These are phyloP conservation scores for Pandion haliaetus DNA, from an alignment of 2,113 vertebrate genomes.

Conservation along the genomic window DNA sequence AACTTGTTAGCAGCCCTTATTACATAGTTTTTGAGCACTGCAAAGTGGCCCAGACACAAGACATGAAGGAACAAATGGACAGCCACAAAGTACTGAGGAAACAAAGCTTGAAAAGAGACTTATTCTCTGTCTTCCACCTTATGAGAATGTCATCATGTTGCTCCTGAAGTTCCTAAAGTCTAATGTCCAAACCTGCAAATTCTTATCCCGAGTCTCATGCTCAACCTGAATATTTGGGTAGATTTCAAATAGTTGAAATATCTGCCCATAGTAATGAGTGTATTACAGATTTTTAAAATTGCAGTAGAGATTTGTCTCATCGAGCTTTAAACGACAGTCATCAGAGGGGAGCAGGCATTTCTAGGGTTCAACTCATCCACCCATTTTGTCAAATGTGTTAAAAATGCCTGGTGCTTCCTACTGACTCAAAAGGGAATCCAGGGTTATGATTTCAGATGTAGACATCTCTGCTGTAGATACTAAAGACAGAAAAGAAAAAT, in stretches of 20 bases:
- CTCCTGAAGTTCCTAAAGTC: neutral
- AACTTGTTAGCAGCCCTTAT: neutral
- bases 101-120: neutral
- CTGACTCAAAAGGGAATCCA: neutral
- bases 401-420: neutral
- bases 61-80: neutral
- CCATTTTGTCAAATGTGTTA: neutral
- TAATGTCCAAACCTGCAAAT: neutral
- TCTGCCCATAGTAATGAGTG: neutral
- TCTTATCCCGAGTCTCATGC: accelerated
- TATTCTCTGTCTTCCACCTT: neutral
- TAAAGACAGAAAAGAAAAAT: neutral
- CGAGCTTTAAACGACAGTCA: neutral
- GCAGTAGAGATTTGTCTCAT: neutral
- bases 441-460: neutral
- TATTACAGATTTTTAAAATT: neutral
- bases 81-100: neutral
- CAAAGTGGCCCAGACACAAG: neutral
- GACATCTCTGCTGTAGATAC: neutral
- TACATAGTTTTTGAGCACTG: neutral
- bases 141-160: neutral
- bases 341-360: neutral
- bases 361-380: neutral
- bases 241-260: neutral
- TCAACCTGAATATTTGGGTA: neutral